Evolutionary conservation across 2,113 vertebrate species (phyloP), one percentile per base, ranked within the genome.

Genomic region (Myotis yumanensis): DNA sequence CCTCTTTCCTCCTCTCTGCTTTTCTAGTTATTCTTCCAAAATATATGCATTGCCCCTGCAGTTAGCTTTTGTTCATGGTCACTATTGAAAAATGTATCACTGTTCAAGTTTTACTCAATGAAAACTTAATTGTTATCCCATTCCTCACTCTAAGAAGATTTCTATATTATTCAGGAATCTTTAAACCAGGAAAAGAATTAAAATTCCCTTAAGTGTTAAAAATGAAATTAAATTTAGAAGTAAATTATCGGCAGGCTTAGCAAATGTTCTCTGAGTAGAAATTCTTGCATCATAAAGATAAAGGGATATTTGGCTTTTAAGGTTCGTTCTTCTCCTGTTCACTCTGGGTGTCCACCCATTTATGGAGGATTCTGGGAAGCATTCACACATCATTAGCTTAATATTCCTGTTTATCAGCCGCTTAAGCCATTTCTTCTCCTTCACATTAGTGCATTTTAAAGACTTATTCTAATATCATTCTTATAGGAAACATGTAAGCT

Each of bases 161-260:
- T 86, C 15, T 82, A 5, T 83, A 69, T 86, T 68, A 54, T 77
- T 79, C 72, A 94, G 89, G n/a, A 85, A 73, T 89, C 32, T 91
- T 94, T 76, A 85, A 93, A 86, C 17, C 11, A 62, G 37, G 20
- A 88, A 66, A 76, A 86, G 37, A 23, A 32, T 69, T 92, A 84
- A 92, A 93, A 68, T 82, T 64, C 20, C 54, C 73, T 48, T 40
- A 81, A 62, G 72, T 23, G 54, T 73, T 73, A 73, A 79, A 52
- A 96, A 76, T 17, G 62, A 95, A 85, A 91, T 95, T 69, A 84
- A 97, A 92, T 95, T 89, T 88, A 95, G 57, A 82, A 88, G 12
- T 57, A 51, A 62, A 85, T 94, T 77, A 68, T 92, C 14, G 7
- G 2, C 68, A 89, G 32, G 11, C 23, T 85, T 93, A 43, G 46